Percentiles rank a stretch among this genome's conserved stretches.
Evolutionary conservation across 2,797 vertebrate species (phyloP).

Genomic region (Anguilla obscura): DNA sequence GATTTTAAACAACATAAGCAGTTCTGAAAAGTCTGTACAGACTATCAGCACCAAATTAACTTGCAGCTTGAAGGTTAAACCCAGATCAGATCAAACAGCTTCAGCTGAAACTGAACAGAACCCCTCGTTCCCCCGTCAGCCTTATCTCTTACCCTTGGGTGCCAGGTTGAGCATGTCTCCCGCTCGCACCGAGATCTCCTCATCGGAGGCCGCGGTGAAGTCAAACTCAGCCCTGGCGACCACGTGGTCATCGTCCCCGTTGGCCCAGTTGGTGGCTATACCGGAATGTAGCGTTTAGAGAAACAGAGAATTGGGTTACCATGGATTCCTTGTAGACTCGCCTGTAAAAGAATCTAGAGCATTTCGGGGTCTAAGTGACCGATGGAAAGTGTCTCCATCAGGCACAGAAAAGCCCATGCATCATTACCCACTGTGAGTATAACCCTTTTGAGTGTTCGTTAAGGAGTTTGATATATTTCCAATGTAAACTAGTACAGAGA

Average conservation of each 20-base stretch:
- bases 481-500: not conserved
- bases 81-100: not conserved
- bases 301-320: not conserved
- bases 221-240: constrained; percentile 94
- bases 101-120: not conserved
- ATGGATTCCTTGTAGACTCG: not conserved
- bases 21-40: not conserved
- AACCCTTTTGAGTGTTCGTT: not conserved
- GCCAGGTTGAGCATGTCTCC: constrained; percentile 94
- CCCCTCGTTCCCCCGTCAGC: not conserved
- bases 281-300: constrained; percentile 19
- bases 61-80: not conserved
- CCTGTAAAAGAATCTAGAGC: not conserved
- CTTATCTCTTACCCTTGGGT: constrained; percentile 82
- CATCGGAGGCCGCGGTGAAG: constrained; percentile 86
- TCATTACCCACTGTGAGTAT: not conserved
- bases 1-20: not conserved
- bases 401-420: not conserved
- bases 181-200: constrained; percentile 88
- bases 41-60: not conserved
- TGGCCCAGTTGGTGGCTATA: constrained; percentile 85
- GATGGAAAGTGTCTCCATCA: not conserved
- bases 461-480: not conserved
- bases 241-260: constrained; percentile 91
- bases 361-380: not conserved